These are phyloP conservation scores for Mizuhopecten yessoensis DNA, from an alignment of 1,140 invertebrate species.

Conservation along the genomic window DNA sequence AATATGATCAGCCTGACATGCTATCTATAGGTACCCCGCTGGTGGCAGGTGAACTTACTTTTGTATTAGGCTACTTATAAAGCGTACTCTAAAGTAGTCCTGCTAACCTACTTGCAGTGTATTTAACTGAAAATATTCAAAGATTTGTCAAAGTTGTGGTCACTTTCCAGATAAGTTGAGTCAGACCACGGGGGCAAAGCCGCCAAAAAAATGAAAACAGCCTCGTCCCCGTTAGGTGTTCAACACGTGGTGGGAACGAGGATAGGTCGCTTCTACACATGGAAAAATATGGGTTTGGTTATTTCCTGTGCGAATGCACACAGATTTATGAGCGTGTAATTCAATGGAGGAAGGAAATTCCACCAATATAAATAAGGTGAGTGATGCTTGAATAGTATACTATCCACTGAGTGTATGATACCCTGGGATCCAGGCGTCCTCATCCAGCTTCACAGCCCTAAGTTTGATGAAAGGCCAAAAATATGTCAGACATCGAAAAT, in stretches of 20 bases:
- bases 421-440: not conserved
- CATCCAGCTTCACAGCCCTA: not conserved
- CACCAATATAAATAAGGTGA: slow-evolving; percentile 32
- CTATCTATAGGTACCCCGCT: not conserved
- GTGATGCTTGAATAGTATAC: not conserved
- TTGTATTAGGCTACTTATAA: not conserved
- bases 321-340: slow-evolving; percentile 7
- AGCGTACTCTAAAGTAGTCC: not conserved
- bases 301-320: slow-evolving; percentile 26
- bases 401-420: not conserved
- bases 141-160: slow-evolving; percentile 14
- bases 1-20: no score
- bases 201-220: slow-evolving; percentile 27
- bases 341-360: slow-evolving; percentile 31
- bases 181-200: not conserved
- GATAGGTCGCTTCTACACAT: slow-evolving; percentile 37
- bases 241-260: slow-evolving; percentile 30
- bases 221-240: slow-evolving; percentile 24
- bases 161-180: not conserved
- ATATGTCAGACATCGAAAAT: slow-evolving; percentile 35
- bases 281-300: slow-evolving; percentile 27
- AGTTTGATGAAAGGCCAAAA: slow-evolving; percentile 38
- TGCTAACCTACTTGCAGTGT: not conserved
- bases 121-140: not conserved
- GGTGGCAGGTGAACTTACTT: not conserved